These are phyloP conservation scores for Lasaia peninsularis DNA, from an alignment of 1,140 invertebrate species.

Conservation along the genomic window DNA sequence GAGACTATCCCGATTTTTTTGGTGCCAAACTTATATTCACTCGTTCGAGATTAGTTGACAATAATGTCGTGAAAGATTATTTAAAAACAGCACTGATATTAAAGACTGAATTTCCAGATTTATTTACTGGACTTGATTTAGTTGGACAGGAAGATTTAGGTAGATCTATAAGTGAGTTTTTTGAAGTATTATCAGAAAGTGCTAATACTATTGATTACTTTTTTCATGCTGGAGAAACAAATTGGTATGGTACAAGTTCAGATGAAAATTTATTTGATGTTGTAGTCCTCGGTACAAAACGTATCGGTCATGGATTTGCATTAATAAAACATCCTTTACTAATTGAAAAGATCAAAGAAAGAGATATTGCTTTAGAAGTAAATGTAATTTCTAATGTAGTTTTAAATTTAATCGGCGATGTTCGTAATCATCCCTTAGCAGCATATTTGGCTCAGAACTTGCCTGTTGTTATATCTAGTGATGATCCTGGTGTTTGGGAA, in stretches of 20 bases:
- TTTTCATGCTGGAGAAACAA: too few species aligned
- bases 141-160: conserved; percentile 87
- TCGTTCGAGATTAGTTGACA: conserved; percentile 69
- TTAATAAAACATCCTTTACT: conserved; percentile 86
- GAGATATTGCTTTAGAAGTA: conserved; percentile 86
- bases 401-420: conserved; percentile 84
- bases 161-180: conserved; percentile 79
- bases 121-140: conserved; percentile 86
- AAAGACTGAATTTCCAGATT: too few species aligned
- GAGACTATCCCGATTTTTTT: conserved; percentile 79
- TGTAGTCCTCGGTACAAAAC: conserved; percentile 84
- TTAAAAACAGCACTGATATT: conserved; percentile 73
- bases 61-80: conserved; percentile 58
- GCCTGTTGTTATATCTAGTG: conserved; percentile 81
- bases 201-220: conserved; percentile 80
- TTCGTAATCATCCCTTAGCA: conserved; percentile 89
- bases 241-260: conserved; percentile 81
- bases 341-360: conserved; percentile 78
- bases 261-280: conserved; percentile 90
- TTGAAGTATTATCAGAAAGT: conserved; percentile 76
- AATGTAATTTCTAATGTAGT: conserved; percentile 91
- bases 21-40: conserved; percentile 88
- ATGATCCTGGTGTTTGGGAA: conserved; percentile 89
- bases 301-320: conserved; percentile 83
- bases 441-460: conserved; percentile 80